Conservation (phyloP, 2,113 vertebrate species). For the Plecotus auritus region DNA sequence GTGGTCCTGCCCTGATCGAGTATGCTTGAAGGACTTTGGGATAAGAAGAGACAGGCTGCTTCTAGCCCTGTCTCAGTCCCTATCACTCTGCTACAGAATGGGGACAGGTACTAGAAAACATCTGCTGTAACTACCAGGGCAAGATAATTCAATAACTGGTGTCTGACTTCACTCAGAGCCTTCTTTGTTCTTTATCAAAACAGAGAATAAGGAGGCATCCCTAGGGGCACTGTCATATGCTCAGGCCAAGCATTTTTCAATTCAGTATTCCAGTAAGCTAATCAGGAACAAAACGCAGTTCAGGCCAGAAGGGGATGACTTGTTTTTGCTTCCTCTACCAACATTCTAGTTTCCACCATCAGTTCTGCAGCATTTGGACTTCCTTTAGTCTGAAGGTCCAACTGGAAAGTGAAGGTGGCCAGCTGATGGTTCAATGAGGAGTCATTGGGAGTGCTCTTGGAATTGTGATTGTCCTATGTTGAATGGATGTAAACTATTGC, state of each 20-base stretch:
- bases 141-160: background rate
- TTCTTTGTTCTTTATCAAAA: background rate
- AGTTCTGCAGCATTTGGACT: background rate
- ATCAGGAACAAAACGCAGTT: background rate
- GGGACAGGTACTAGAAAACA: background rate
- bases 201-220: background rate
- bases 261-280: slow-evolving; percentile 20
- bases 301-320: background rate
- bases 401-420: background rate
- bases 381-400: background rate
- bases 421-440: background rate
- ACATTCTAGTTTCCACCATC: background rate
- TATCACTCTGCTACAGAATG: background rate
- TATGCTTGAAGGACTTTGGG: slow-evolving; percentile 81
- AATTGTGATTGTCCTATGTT: background rate
- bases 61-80: background rate
- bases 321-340: background rate
- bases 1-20: slow-evolving; percentile 82
- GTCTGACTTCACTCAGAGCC: background rate
- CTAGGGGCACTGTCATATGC: background rate
- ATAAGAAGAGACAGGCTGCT: background rate
- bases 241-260: slow-evolving; percentile 14
- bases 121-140: background rate
- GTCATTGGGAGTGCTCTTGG: background rate
- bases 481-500: background rate